A percentile compares a stretch with the other conserved stretches of the same genome.
phyloP scores from a whole-genome alignment of 2,888 invertebrate genomes.

The Notocelia uddmanniana region DNA sequence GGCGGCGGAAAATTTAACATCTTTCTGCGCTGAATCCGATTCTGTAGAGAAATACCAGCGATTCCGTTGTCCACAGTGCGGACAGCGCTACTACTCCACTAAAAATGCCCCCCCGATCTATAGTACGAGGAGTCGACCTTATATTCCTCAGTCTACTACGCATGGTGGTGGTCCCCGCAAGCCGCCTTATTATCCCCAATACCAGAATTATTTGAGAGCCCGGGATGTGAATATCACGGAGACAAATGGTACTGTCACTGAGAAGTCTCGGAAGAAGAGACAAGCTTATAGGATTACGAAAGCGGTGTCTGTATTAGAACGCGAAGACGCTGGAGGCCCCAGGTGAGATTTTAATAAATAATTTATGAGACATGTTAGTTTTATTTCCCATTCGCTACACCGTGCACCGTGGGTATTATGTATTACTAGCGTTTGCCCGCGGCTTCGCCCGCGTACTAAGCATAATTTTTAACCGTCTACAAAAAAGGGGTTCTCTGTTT shows the following conservation, averaged over 20 bases:
- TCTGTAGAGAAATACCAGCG: conserved; percentile 58
- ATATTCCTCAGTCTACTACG: conserved; percentile 57
- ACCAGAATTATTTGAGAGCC: background rate
- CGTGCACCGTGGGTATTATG: background rate
- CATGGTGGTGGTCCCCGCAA: conserved; percentile 30
- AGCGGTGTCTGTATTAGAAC: background rate
- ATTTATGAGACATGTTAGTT: conserved; percentile 34
- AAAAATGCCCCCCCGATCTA: background rate
- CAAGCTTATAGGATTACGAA: background rate
- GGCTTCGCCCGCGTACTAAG: too few species aligned
- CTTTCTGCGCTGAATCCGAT: conserved; percentile 62
- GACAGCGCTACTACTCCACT: conserved; percentile 49
- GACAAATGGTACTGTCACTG: background rate
- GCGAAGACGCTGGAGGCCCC: background rate
- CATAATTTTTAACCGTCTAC: too few species aligned
- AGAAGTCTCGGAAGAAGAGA: background rate
- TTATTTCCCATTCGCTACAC: conserved; percentile 28
- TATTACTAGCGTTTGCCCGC: too few species aligned
- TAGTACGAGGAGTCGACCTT: conserved; percentile 65
- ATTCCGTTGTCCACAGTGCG: conserved; percentile 49
- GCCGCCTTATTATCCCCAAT: background rate
- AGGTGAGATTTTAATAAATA: conserved; percentile 40
- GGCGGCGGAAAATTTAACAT: conserved; percentile 60
- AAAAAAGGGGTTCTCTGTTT: too few species aligned
- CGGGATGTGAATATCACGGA: too few species aligned